These are phyloP conservation scores for Drosophila recens DNA, from an alignment of 2,888 invertebrate species.

Conservation along the genomic window DNA sequence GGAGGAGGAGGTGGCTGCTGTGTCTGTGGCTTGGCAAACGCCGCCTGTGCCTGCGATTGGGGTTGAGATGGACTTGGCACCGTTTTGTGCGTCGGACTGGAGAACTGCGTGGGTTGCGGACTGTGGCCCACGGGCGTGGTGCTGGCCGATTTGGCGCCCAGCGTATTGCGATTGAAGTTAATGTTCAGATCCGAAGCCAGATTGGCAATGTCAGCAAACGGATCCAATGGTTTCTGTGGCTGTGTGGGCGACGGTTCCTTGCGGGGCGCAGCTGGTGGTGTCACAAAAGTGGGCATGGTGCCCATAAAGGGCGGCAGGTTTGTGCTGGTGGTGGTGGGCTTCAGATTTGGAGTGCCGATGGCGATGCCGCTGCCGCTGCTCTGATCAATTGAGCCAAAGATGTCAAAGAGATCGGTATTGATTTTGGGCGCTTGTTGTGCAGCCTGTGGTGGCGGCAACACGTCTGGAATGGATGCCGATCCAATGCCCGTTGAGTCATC, in stretches of 20 bases:
- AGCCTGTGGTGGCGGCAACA: constrained; percentile 63
- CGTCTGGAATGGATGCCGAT: constrained; percentile 83
- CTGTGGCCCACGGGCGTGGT: constrained; percentile 82
- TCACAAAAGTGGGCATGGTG: constrained; percentile 64
- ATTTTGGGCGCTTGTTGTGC: constrained; percentile 64
- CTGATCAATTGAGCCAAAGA: constrained; percentile 87
- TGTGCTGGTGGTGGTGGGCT: constrained; percentile 47
- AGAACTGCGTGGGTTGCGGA: constrained; percentile 84
- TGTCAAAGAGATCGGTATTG: constrained; percentile 87
- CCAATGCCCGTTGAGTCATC: constrained; percentile 83
- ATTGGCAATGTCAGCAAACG: constrained; percentile 90
- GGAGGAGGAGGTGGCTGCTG: constrained; percentile 41
- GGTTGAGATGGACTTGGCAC: constrained; percentile 73
- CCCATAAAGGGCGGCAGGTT: constrained; percentile 57
- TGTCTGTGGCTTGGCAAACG: constrained; percentile 42
- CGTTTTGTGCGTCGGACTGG: constrained; percentile 84
- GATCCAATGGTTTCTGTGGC: constrained; percentile 86
- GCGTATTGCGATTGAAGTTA: constrained; percentile 83
- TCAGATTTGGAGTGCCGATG: constrained; percentile 52
- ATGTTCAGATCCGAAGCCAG: constrained; percentile 84
- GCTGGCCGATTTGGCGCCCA: constrained; percentile 80
- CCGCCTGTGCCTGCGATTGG: constrained; percentile 20
- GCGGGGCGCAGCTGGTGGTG: constrained; percentile 64
- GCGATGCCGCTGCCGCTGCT: constrained; percentile 37
- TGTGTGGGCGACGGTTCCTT: constrained; percentile 86